A percentile compares a stretch with the other conserved stretches of the same genome.
These are phyloP conservation scores for Coptotermes formosanus DNA, from an alignment of 1,140 invertebrate genomes.

Conservation along the genomic window DNA sequence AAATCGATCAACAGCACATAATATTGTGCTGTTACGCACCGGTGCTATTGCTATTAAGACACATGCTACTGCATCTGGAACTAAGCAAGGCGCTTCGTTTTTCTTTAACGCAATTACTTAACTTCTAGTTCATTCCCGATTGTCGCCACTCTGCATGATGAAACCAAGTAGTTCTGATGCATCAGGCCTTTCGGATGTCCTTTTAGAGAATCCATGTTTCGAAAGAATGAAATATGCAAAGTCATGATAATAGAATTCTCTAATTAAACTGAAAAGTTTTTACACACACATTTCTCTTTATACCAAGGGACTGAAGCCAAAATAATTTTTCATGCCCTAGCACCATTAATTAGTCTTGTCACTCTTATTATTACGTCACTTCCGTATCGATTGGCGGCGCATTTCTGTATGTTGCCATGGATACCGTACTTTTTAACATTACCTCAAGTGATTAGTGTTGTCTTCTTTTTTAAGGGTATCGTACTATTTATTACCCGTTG, in stretches of 20 bases:
- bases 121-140: neutral
- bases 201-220: neutral
- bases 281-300: neutral
- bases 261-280: conserved; percentile 11
- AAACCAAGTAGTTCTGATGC: neutral
- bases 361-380: conserved; percentile 16
- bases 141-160: neutral
- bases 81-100: too few relatives aligned
- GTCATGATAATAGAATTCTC: conserved; percentile 1
- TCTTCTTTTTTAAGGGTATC: neutral
- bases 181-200: neutral
- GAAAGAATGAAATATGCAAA: neutral
- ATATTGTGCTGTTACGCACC: too few relatives aligned
- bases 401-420: neutral
- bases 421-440: neutral
- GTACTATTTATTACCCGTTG: conserved; percentile 10
- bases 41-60: too few relatives aligned
- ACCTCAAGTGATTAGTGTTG: conserved; percentile 11
- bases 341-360: conserved; percentile 8
- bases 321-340: conserved; percentile 13
- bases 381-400: conserved; percentile 5
- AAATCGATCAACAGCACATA: too few relatives aligned
- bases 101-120: neutral
- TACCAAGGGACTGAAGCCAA: neutral
- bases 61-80: too few relatives aligned